These are phyloP conservation scores for Melanotaenia pygmaea DNA, from an alignment of 2,797 vertebrate species.

Conservation along the genomic window DNA sequence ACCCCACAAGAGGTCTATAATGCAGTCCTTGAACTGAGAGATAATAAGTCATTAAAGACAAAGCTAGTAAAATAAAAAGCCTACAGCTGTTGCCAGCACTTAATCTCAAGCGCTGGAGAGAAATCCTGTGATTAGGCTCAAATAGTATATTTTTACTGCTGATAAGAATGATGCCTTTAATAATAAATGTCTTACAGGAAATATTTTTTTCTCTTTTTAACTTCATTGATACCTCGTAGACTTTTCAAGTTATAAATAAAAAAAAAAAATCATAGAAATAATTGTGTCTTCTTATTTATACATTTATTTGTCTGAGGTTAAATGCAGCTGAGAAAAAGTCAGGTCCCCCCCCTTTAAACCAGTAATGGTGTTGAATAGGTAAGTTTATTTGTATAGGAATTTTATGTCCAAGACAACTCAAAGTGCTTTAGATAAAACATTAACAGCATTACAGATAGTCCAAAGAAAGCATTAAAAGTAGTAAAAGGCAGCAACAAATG, in stretches of 20 bases:
- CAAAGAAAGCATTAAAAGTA: too few species aligned
- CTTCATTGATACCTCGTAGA: not conserved
- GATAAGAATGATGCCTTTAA: constrained; percentile 3
- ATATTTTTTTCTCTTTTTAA: not conserved
- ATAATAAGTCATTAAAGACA: not conserved
- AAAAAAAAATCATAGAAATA: too few species aligned
- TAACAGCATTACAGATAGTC: too few species aligned
- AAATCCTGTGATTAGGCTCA: not conserved
- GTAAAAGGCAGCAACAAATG: too few species aligned
- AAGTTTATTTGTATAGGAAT: not conserved
- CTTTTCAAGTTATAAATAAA: not conserved
- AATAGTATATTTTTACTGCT: not conserved
- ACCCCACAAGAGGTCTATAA: not conserved
- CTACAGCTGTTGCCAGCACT: not conserved
- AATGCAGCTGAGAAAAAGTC: too few species aligned
- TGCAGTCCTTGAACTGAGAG: not conserved
- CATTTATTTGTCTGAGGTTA: not conserved
- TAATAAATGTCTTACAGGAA: not conserved
- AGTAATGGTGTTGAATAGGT: not conserved
- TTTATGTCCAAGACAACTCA: too few species aligned
- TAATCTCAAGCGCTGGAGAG: not conserved
- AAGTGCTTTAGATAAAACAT: too few species aligned
- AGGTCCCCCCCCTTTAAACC: too few species aligned
- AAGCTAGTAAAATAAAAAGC: not conserved
- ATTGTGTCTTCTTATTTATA: too few species aligned